Evolutionary conservation across 2,113 vertebrate species (phyloP), one percentile per base, ranked within the genome.

Genomic region (Ptyas mucosa): DNA sequence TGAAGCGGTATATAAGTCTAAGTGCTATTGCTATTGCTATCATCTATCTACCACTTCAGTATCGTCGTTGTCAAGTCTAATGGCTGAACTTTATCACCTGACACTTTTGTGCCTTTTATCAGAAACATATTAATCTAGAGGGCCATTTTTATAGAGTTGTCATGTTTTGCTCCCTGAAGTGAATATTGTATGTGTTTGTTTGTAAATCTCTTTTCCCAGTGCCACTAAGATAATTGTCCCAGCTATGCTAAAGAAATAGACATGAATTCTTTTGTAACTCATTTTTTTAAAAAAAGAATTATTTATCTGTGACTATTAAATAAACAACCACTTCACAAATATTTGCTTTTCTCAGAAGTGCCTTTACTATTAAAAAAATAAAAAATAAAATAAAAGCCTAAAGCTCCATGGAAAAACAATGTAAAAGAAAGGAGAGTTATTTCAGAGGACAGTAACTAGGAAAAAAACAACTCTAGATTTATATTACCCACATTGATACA

Each of bases 321-420:
- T 91, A 26, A 87, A 34, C 43, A 58, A 23, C 43, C 49, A 21
- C 58, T 91, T n/a, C 85, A 87, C 85, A 91, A 91, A 91, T 87
- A 91, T 92, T 92, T 81, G 26, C 24, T 75, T 46, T 88, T 92
- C 58, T 75, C 86, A 54, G 9, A 55, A 58, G 55, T 93, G 95
- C 53, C 85, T 87, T 81, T 90, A 87, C 2, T 8, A 49, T 88
- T n/a, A n/a, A n/a, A 61, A 94, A 89, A 88, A 89, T 46, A 46
- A 46, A 46, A 57, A 94, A 89, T 86, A 88, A 86, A 89, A 90
- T 75, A 91, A 95, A 94, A 49, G 14, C 87, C 94, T 88, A 86
- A 87, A 93, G 55, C 89, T 57, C 90, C 92, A 21, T 91, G 92
- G 88, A 29, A 61, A 46, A 81, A 23, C 34, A 93, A 51, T 87